Base-by-base conservation (phyloP, 2,888 invertebrate genomes). In the Andrena bicolor region DNA sequence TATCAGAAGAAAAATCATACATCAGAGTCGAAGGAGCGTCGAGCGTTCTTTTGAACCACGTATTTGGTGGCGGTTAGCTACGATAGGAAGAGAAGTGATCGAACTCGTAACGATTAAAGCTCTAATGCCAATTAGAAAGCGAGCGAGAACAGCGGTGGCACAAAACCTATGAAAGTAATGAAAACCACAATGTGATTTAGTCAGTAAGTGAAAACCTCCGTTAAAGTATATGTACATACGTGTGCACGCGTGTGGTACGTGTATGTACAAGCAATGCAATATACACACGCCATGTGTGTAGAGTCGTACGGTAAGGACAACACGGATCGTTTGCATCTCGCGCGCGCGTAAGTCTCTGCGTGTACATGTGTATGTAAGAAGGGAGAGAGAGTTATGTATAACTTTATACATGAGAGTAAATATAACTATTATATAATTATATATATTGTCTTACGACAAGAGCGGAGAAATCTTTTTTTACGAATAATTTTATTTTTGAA, bases 401-500 rank as follows among this genome's bases (percentile, higher is more conserved):
- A 85, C 79, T 81, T 75, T 85, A 88, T 80, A 87, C 76, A 79
- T 75, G 85, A 89, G 84, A 86, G 84, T 83, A 87, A 85, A 84
- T 80, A 85, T 83, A 88, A 79, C 80, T 81, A 83, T 80, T 84
- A 80, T 80, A 81, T 71, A 71, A 80, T 73, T 76, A 83, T 80
- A 80, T 91, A 89, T 92, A 91, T 90, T 89, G 88, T 91, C 90
- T 91, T 90, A 88, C 90, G 89, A 92, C 86, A 64, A 90, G 87
- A 91, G 87, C 90, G 90, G 86, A 92, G 89, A 92, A 92, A 92
- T 91, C 92, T 93, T 94, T 94, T 93, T 94, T 92, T 93, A 93
- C 93, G 92, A 92, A 93, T 93, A 92, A 93, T 93, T 93, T 93
- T 94, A 94, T 94, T 94, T 94, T 93, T 94, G 91, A 93, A 93